Evolutionary conservation across 2,888 invertebrate genomes (phyloP).

Genomic region (Cecidostiba fungosa): DNA sequence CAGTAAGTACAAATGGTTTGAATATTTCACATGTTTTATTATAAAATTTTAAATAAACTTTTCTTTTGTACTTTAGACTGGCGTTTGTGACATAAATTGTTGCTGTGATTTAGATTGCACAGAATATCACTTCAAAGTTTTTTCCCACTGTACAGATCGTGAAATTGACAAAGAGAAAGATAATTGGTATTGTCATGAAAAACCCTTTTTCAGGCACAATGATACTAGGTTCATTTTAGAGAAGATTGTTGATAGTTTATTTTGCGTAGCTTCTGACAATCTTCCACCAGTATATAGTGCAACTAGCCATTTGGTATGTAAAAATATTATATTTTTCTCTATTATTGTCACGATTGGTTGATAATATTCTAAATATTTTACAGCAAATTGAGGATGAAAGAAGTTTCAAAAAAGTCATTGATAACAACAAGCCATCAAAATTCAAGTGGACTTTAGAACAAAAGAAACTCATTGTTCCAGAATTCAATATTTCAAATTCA

Average conservation of each 20-base stretch:
- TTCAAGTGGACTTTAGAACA: constrained; percentile 69
- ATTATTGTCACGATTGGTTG: constrained; percentile 59
- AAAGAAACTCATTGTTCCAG: constrained; percentile 55
- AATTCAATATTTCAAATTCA: constrained; percentile 68
- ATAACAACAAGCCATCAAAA: constrained; percentile 65
- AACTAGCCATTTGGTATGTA: constrained; percentile 67
- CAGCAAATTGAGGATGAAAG: constrained; percentile 70
- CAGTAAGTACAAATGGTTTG: constrained; percentile 76
- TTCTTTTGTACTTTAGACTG: constrained; percentile 79
- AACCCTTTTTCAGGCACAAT: constrained; percentile 82
- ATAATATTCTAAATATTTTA: constrained; percentile 52
- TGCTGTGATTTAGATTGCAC: constrained; percentile 91
- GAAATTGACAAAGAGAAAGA: constrained; percentile 74
- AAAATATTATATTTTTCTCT: constrained; percentile 33
- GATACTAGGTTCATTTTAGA: constrained; percentile 80
- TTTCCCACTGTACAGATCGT: constrained; percentile 83
- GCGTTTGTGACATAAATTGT: constrained; percentile 90
- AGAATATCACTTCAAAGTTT: constrained; percentile 82
- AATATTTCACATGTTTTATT: background rate
- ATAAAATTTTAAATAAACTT: constrained; percentile 46
- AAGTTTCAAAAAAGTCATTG: constrained; percentile 67
- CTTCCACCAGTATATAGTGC: constrained; percentile 79
- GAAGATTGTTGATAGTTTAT: constrained; percentile 80
- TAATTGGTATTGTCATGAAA: constrained; percentile 82
- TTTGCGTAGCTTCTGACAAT: constrained; percentile 84